phyloP scores from a whole-genome alignment of 2,888 invertebrate genomes.

The Ophonus ardosiacus region DNA sequence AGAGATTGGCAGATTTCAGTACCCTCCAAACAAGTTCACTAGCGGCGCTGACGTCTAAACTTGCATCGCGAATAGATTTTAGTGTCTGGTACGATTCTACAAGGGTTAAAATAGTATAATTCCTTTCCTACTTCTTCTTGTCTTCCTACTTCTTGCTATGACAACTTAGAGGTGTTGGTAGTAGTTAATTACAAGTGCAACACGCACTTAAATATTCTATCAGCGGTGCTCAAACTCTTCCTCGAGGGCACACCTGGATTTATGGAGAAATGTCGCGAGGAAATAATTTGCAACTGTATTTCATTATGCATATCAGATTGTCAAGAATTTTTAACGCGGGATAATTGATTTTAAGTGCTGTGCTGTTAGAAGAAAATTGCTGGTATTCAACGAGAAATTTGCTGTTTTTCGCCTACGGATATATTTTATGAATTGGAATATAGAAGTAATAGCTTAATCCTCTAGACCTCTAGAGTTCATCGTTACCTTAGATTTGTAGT shows the following conservation, averaged over 20 bases:
- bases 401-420: no score
- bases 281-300: slow-evolving; percentile 19
- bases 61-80: no score
- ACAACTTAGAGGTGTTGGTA: slow-evolving; percentile 9
- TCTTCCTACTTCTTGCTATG: not conserved
- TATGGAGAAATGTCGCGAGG: slow-evolving; percentile 23
- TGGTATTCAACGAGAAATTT: not conserved
- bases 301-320: slow-evolving; percentile 20
- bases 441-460: no score
- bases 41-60: no score
- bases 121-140: slow-evolving; percentile 26
- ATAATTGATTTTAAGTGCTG: slow-evolving; percentile 14
- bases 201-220: slow-evolving; percentile 56
- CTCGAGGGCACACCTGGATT: slow-evolving; percentile 16
- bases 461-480: no score
- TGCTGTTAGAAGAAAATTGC: not conserved
- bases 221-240: slow-evolving; percentile 41
- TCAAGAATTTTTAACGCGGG: not conserved
- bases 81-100: not conserved
- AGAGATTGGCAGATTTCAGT: no score
- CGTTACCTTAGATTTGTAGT: no score
- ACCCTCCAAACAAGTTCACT: no score
- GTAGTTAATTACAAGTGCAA: slow-evolving; percentile 56
- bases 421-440: no score
- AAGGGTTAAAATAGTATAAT: not conserved